A percentile compares a stretch with the other conserved stretches of the same genome.
Evolutionary conservation across 2,797 vertebrate genomes (phyloP).

Genomic region (Hylomyscus alleni): DNA sequence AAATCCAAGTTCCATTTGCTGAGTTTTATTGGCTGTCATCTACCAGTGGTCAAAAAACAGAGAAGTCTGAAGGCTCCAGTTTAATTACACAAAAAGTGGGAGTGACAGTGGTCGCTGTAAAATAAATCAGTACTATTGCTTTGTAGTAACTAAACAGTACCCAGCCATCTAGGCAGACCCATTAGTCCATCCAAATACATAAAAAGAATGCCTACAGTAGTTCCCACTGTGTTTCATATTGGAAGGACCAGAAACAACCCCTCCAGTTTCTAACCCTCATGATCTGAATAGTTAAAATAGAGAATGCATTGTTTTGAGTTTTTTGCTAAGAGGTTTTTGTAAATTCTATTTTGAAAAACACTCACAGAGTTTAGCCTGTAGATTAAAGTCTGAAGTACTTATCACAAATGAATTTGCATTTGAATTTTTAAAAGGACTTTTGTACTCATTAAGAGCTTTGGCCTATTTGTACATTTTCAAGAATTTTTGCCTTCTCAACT

Average conservation of each 20-base stretch:
- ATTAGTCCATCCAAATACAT: neutral
- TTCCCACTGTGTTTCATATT: neutral
- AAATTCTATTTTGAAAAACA: slow-evolving; percentile 54
- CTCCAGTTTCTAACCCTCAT: neutral
- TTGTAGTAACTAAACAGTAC: neutral
- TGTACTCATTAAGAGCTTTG: slow-evolving; percentile 52
- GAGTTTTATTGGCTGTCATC: neutral
- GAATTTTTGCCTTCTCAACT: slow-evolving; percentile 63
- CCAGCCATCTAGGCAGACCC: neutral
- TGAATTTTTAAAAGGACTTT: slow-evolving; percentile 46
- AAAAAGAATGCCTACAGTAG: neutral
- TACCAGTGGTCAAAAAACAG: neutral
- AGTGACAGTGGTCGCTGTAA: neutral
- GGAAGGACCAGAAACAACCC: neutral
- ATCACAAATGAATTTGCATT: slow-evolving; percentile 54
- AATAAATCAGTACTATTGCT: slow-evolving; percentile 7
- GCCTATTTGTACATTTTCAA: slow-evolving; percentile 49
- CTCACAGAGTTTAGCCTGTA: slow-evolving; percentile 52
- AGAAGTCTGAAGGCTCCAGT: neutral
- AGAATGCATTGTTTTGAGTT: neutral
- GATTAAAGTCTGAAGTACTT: slow-evolving; percentile 57
- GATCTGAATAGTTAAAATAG: neutral
- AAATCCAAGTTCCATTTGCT: neutral
- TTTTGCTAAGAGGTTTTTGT: slow-evolving; percentile 31
- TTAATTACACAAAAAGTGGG: slow-evolving; percentile 34